Percentiles rank a stretch among this genome's conserved stretches.
phyloP scores from a whole-genome alignment of 2,888 invertebrate genomes.

The Nymphalis urticae region DNA sequence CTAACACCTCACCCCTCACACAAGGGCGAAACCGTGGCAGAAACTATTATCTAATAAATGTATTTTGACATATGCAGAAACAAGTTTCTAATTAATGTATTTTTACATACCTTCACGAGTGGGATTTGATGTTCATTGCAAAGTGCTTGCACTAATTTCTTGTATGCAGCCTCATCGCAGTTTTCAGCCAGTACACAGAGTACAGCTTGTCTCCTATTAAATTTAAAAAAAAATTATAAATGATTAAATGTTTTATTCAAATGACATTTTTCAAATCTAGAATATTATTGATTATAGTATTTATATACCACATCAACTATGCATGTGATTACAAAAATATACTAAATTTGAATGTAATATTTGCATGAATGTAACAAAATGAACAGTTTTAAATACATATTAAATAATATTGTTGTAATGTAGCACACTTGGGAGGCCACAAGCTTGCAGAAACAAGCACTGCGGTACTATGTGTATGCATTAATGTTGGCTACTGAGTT shows the following conservation, averaged over 20 bases:
- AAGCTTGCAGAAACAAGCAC: conserved; percentile 52
- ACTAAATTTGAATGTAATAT: too few relatives aligned
- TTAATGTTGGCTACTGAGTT: conserved; percentile 58
- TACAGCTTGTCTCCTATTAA: conserved; percentile 94
- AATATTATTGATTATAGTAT: too few relatives aligned
- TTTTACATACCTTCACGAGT: conserved; percentile 86
- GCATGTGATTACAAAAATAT: too few relatives aligned
- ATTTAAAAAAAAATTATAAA: conserved; percentile 6
- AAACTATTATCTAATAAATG: too few relatives aligned
- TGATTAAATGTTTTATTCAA: neutral
- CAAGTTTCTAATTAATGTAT: too few relatives aligned
- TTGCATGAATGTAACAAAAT: too few relatives aligned
- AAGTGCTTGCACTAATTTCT: conserved; percentile 97
- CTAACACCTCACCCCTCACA: too few relatives aligned
- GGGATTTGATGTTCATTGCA: conserved; percentile 99
- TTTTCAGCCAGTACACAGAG: conserved; percentile 98
- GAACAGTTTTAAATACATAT: neutral
- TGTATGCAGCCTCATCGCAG: conserved; percentile 98
- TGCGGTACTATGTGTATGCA: conserved; percentile 80
- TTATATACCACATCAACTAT: too few relatives aligned
- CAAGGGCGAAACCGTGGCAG: too few relatives aligned
- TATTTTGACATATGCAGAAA: conserved; percentile 41
- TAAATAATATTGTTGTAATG: conserved; percentile 44
- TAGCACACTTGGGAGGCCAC: conserved; percentile 81
- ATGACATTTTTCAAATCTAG: too few relatives aligned